Evolutionary conservation across 1,140 invertebrate species (phyloP), one percentile per base, ranked within the genome.

Genomic region (Drosophila tsacasi): DNA sequence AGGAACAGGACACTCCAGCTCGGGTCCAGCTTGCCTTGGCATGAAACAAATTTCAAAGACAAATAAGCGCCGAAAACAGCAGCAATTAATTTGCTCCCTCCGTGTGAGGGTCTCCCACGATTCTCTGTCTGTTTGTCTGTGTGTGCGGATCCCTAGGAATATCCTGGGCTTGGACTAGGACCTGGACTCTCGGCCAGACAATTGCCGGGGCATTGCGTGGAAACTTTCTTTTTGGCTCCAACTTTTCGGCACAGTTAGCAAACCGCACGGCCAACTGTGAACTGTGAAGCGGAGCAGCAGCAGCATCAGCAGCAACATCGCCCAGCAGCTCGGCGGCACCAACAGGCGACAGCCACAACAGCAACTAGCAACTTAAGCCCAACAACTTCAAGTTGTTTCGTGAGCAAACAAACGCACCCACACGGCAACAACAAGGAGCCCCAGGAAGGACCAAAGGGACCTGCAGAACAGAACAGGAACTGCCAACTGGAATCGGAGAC

Each of bases 31-130:
- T 55, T 50, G 47, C 42, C 62, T 23, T 65, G 76, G 57, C 62
- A 79, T 77, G 86, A 86, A 90, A 90, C 86, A 90, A 91, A 90
- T 90, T 90, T 90, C 86, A 91, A 90, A 90, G 85, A 90, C 85
- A 90, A 90, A 90, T 90, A 90, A 89, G 85, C 86, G 86, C 86
- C 85, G 76, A 90, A 90, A 89, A 90, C 85, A 90, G 85, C 85
- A 90, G 85, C 82, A 90, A 90, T 90, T 90, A 90, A 90, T 90
- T 90, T 90, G 79, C 78, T 80, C 75, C 72, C 79, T 58, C 61
- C 74, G 75, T 85, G 72, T 81, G 78, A 64, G 76, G 62, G 77
- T 40, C 58, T 50, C 75, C 42, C 42, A 21, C 30, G 32, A 54
- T 12, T 46, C 21, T 61, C 12, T 9, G 30, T 54, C 23, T 68